These are phyloP conservation scores for Xestia xanthographa DNA, from an alignment of 2,888 invertebrate genomes.

Conservation along the genomic window DNA sequence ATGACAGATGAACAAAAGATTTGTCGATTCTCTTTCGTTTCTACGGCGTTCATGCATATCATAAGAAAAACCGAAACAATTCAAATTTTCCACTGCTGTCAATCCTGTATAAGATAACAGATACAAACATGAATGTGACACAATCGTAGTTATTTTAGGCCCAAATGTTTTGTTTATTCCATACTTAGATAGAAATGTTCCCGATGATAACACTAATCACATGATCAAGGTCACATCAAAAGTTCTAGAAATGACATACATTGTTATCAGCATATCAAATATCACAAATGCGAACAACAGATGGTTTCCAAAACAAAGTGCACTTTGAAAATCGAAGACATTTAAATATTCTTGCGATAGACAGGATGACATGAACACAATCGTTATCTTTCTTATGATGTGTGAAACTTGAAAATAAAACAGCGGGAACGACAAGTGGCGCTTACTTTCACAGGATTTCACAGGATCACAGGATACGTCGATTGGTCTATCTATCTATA, in stretches of 20 bases:
- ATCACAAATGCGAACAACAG: neutral
- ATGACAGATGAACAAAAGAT: too few species aligned
- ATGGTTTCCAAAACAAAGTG: neutral
- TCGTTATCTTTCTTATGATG: too few species aligned
- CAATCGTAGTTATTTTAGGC: conserved; percentile 28
- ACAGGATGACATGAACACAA: neutral
- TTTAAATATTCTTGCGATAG: neutral
- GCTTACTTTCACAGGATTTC: too few species aligned
- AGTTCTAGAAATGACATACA: conserved; percentile 10
- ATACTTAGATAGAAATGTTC: conserved; percentile 29
- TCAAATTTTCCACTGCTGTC: conserved; percentile 67
- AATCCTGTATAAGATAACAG: conserved; percentile 55
- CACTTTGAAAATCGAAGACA: neutral
- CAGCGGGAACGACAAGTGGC: too few species aligned
- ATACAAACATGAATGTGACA: conserved; percentile 38
- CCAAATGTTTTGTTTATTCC: conserved; percentile 33
- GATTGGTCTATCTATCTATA: too few species aligned
- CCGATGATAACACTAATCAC: conserved; percentile 47
- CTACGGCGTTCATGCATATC: too few species aligned
- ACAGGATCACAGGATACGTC: too few species aligned
- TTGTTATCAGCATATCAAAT: conserved; percentile 7
- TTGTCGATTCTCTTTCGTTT: too few species aligned
- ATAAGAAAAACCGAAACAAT: conserved; percentile 27
- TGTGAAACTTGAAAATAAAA: too few species aligned
- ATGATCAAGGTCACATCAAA: conserved; percentile 31